Evolutionary conservation across 2,113 vertebrate species (phyloP).

Genomic region (Centropus unirufus): DNA sequence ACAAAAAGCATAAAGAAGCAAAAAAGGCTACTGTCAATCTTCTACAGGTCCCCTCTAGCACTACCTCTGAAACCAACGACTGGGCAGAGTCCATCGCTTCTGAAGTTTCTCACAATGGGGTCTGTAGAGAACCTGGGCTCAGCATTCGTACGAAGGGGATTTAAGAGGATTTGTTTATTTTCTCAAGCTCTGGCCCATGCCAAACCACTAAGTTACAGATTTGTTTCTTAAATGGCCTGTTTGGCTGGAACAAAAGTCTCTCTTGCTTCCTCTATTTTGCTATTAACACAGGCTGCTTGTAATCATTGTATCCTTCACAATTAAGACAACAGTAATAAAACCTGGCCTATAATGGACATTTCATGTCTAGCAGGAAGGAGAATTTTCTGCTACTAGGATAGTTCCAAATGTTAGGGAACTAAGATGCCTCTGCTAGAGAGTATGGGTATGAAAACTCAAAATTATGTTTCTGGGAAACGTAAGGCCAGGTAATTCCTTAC

Average conservation of each 20-base stretch:
- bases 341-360: neutral
- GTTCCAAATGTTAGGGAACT: neutral
- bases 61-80: constrained; percentile 74
- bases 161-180: constrained; percentile 18
- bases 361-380: neutral
- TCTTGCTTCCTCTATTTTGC: constrained; percentile 63
- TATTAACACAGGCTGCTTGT: constrained; percentile 45
- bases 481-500: constrained; percentile 25
- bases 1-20: constrained; percentile 22
- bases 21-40: neutral
- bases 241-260: constrained; percentile 57
- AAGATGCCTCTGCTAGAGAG: neutral
- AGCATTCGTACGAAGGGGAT: neutral
- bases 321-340: neutral
- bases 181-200: constrained; percentile 53
- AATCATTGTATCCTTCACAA: constrained; percentile 33
- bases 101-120: constrained; percentile 12
- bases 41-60: constrained; percentile 71
- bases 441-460: neutral
- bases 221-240: constrained; percentile 65
- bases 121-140: neutral
- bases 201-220: constrained; percentile 9
- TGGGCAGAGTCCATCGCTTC: constrained; percentile 66
- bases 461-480: neutral
- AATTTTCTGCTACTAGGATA: neutral